Conservation (phyloP, 1,140 invertebrate species). For the Tetramorium simillimum region DNA sequence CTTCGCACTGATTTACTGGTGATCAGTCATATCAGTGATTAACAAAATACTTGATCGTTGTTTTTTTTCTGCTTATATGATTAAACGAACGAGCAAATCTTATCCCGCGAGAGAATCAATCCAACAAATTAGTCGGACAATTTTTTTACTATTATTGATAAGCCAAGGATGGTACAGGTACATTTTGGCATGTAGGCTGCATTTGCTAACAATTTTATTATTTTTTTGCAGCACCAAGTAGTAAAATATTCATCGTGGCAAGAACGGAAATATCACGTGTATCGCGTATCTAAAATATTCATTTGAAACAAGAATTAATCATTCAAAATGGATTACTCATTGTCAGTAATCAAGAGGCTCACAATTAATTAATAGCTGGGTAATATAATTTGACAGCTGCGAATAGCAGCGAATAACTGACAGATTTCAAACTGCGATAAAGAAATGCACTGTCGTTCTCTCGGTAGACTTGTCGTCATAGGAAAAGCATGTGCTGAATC, state of each 20-base stretch:
- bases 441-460: conserved; percentile 23
- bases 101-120: neutral
- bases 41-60: neutral
- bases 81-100: neutral
- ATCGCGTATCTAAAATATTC: neutral
- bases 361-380: neutral
- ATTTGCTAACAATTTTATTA: neutral
- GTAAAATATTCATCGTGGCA: neutral
- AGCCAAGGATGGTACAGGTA: neutral
- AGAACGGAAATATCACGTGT: neutral
- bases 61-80: neutral
- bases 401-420: neutral
- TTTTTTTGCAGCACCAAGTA: neutral
- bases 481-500: conserved; percentile 44
- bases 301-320: neutral
- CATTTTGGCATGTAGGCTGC: neutral
- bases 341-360: neutral
- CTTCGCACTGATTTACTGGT: neutral
- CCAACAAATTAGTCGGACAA: neutral
- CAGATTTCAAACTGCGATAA: conserved; percentile 2
- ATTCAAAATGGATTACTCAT: neutral
- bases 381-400: neutral
- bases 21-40: neutral
- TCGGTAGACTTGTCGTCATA: neutral
- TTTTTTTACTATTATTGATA: neutral